Evolutionary conservation across 1,140 invertebrate genomes (phyloP).

Genomic region (Ladona fulva): DNA sequence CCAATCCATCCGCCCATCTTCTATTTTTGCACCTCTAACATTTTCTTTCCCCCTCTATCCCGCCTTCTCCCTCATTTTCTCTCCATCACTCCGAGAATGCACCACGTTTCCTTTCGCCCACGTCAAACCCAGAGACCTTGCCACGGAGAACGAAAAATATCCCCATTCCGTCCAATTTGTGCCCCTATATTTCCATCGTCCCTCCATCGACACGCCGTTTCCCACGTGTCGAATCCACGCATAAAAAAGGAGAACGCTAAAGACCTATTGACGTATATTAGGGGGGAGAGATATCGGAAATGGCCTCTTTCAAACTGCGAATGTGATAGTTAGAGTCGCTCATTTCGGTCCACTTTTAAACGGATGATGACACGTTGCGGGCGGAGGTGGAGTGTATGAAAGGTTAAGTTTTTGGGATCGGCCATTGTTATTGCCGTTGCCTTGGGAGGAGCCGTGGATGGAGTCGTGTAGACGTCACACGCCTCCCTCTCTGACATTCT

Average conservation of each 20-base stretch:
- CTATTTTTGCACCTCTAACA: too few relatives aligned
- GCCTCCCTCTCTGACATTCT: background rate
- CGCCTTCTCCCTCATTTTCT: background rate
- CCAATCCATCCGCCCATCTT: background rate
- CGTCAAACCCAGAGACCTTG: too few relatives aligned
- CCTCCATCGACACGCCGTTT: background rate
- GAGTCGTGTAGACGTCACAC: background rate
- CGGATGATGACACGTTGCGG: background rate
- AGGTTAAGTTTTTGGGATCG: background rate
- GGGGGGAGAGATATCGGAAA: background rate
- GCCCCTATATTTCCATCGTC: background rate
- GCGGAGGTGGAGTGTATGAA: too few relatives aligned
- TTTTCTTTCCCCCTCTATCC: background rate
- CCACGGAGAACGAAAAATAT: background rate
- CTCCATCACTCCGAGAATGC: background rate
- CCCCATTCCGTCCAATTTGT: background rate
- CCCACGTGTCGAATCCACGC: background rate
- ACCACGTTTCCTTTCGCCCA: too few relatives aligned
- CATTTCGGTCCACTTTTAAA: slow-evolving; percentile 1
- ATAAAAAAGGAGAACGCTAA: background rate
- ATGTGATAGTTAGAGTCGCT: background rate
- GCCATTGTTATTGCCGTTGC: background rate
- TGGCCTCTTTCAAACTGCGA: background rate
- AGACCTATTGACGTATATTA: background rate
- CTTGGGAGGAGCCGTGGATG: background rate